Percentiles rank a stretch among this genome's conserved stretches.
Evolutionary conservation across 1,140 invertebrate genomes (phyloP).

Genomic region (Helicoverpa zea): DNA sequence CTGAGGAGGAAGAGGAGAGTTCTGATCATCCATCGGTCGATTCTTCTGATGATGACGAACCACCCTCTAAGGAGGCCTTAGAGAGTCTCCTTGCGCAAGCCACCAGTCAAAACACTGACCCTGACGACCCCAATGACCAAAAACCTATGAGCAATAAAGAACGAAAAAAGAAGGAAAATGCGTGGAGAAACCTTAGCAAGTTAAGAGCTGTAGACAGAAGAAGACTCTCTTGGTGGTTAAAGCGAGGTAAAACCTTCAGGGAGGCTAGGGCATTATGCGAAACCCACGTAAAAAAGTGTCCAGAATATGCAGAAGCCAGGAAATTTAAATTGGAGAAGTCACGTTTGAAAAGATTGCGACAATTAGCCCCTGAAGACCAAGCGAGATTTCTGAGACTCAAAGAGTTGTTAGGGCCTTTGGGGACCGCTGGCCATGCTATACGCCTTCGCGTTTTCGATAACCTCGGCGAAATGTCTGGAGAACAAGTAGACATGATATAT

Average conservation of each 20-base stretch:
- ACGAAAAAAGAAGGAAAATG: not conserved
- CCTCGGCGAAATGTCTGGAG: not conserved
- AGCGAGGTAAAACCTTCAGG: slow-evolving; percentile 1
- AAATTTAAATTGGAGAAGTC: not conserved
- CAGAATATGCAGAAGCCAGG: not conserved
- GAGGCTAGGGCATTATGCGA: slow-evolving; percentile 2
- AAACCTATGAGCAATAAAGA: not conserved
- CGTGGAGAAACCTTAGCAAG: not conserved
- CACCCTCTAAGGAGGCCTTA: not conserved
- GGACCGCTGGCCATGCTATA: not conserved
- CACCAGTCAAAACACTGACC: too few relatives aligned
- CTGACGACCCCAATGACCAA: not conserved
- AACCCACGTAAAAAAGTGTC: not conserved
- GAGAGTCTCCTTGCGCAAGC: too few relatives aligned
- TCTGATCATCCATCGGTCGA: not conserved
- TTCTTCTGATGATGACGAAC: not conserved
- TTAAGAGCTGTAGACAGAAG: not conserved
- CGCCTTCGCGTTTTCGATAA: not conserved
- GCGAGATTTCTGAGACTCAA: not conserved
- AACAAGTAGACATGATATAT: not conserved
- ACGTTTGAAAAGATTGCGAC: not conserved
- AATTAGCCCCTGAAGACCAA: not conserved
- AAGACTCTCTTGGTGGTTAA: not conserved
- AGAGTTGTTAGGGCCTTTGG: not conserved
- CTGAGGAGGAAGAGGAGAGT: not conserved